Evolutionary conservation across 2,888 invertebrate genomes (phyloP).

Genomic region (Neocrepidodera transversa): DNA sequence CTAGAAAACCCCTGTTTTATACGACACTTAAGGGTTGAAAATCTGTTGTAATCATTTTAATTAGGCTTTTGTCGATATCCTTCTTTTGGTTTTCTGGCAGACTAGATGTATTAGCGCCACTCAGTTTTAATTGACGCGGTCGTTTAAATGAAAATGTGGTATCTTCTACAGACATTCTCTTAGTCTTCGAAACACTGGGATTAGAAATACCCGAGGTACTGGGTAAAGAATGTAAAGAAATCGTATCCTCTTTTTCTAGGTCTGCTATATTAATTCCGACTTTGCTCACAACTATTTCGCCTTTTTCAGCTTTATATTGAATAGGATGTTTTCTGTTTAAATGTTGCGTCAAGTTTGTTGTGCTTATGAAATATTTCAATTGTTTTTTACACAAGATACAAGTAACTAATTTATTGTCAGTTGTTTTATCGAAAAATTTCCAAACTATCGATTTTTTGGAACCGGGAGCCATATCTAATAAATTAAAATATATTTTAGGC

Average conservation of each 20-base stretch:
- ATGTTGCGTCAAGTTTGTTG: neutral
- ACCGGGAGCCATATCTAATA: constrained; percentile 2
- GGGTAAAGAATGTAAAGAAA: no score
- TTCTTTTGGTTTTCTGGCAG: neutral
- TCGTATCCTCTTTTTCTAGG: neutral
- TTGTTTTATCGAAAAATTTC: neutral
- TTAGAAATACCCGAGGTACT: neutral
- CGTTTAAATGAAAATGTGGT: neutral
- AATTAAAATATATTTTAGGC: neutral
- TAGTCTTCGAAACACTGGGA: neutral
- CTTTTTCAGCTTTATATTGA: neutral
- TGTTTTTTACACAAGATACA: neutral
- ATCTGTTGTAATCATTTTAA: constrained; percentile 1
- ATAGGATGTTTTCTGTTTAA: neutral
- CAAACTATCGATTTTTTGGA: constrained; percentile 3
- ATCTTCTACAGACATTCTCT: neutral
- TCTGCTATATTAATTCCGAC: neutral
- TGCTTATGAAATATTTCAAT: neutral
- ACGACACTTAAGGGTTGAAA: neutral
- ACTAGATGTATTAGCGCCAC: neutral
- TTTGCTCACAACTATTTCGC: neutral
- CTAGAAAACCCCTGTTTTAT: neutral
- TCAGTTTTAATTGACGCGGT: neutral
- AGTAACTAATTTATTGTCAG: neutral
- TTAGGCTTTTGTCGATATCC: neutral